Evolutionary conservation across 2,797 vertebrate genomes (phyloP).

Genomic region (Crotalus adamanteus): DNA sequence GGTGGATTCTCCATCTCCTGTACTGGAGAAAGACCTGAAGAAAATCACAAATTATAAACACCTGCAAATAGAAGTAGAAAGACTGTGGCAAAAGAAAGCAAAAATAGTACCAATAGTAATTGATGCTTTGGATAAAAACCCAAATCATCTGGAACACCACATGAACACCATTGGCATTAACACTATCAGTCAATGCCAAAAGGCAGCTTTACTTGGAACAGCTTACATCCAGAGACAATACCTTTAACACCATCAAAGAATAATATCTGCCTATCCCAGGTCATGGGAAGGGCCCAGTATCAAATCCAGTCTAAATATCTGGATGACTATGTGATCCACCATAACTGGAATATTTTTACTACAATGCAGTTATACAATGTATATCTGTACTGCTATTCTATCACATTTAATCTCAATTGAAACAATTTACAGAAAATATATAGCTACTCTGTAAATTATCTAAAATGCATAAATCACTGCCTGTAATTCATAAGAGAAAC

Average conservation of each 20-base stretch:
- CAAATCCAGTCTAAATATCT: neutral
- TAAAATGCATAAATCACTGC: neutral
- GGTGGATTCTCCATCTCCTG: too few relatives aligned
- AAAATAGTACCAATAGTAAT: neutral
- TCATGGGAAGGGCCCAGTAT: neutral
- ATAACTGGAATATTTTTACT: constrained; percentile 28
- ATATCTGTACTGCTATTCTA: too few relatives aligned
- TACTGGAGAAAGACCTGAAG: neutral
- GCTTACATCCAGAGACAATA: neutral
- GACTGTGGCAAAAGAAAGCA: neutral
- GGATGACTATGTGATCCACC: neutral
- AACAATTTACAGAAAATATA: neutral
- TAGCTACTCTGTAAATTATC: neutral
- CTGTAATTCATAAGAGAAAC: neutral
- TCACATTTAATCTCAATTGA: neutral
- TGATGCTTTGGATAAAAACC: neutral
- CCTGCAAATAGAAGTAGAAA: neutral
- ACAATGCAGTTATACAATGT: neutral
- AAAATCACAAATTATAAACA: neutral
- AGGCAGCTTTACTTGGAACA: neutral
- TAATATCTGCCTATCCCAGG: neutral
- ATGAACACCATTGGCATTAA: neutral
- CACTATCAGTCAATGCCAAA: neutral
- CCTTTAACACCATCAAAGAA: neutral
- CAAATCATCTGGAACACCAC: neutral